Evolutionary conservation across 2,888 invertebrate species (phyloP).

Genomic region (Cerastis leucographa): DNA sequence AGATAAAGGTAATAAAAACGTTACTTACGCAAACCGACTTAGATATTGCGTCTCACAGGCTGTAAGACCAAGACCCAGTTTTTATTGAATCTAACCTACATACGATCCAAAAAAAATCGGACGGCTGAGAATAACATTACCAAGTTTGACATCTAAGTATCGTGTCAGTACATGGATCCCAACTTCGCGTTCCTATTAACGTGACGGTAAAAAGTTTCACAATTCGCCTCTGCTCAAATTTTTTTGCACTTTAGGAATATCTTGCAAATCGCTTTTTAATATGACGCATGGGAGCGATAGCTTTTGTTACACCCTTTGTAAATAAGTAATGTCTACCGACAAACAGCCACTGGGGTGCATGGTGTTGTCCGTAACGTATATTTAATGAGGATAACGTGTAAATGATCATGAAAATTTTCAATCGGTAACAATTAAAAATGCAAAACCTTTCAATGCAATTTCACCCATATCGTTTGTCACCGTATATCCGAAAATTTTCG

Average conservation of each 20-base stretch:
- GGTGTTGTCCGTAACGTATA: neutral
- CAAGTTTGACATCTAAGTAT: conserved; percentile 17
- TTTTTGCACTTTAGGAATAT: conserved; percentile 41
- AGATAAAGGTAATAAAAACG: neutral
- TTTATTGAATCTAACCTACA: conserved; percentile 5
- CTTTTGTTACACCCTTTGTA: conserved; percentile 36
- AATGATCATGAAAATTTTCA: conserved; percentile 18
- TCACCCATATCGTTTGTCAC: conserved; percentile 33
- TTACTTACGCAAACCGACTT: neutral
- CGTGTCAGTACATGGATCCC: conserved; percentile 17
- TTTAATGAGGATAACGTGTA: conserved; percentile 12
- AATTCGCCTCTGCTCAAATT: neutral
- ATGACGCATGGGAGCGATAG: conserved; percentile 47
- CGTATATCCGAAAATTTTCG: conserved; percentile 25
- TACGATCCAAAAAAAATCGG: conserved; percentile 5
- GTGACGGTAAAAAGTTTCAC: conserved; percentile 48
- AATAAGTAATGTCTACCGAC: conserved; percentile 16
- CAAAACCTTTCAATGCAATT: conserved; percentile 23
- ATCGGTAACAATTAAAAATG: conserved; percentile 19
- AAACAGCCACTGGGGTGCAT: conserved; percentile 8
- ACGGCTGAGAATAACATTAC: conserved; percentile 1
- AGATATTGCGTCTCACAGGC: neutral
- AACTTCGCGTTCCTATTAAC: conserved; percentile 39
- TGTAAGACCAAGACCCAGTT: neutral
- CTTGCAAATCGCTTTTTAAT: conserved; percentile 51